These are phyloP conservation scores for Stegodyphus mimosarum DNA, from an alignment of 1,140 invertebrate species.

Conservation along the genomic window DNA sequence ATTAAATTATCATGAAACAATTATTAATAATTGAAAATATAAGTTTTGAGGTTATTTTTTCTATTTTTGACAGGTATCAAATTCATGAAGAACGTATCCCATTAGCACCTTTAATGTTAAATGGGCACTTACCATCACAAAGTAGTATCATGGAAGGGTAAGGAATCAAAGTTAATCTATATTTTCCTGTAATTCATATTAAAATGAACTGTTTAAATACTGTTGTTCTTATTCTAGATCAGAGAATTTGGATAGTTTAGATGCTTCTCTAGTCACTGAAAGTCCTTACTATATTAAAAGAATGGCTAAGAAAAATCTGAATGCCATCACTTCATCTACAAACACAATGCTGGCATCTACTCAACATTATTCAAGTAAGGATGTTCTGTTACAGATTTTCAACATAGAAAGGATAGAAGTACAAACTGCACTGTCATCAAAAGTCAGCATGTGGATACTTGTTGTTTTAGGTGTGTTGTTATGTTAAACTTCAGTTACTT, in stretches of 20 bases:
- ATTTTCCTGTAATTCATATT: not conserved
- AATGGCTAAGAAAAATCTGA: constrained; percentile 32
- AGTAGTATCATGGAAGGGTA: constrained; percentile 20
- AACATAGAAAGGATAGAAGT: constrained; percentile 53
- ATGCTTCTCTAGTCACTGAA: not conserved
- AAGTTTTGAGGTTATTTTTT: not conserved
- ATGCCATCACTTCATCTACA: constrained; percentile 36
- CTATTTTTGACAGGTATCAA: constrained; percentile 15
- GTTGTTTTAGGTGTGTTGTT: constrained; percentile 35
- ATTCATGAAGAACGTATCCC: constrained; percentile 35
- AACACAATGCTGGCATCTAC: constrained; percentile 48
- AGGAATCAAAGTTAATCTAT: not conserved
- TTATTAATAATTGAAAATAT: too few species aligned
- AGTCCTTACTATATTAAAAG: constrained; percentile 21
- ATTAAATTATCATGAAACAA: too few species aligned
- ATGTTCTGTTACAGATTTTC: constrained; percentile 41
- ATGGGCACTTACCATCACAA: not conserved
- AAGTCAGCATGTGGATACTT: constrained; percentile 48
- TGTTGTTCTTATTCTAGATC: not conserved
- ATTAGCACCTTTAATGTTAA: constrained; percentile 5
- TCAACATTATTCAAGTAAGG: constrained; percentile 36
- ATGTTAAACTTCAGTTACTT: not conserved
- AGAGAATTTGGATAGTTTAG: constrained; percentile 12
- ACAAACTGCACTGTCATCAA: constrained; percentile 51
- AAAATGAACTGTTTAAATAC: not conserved